Conservation (phyloP, 2,888 invertebrate species). For the Sericinus montela region DNA sequence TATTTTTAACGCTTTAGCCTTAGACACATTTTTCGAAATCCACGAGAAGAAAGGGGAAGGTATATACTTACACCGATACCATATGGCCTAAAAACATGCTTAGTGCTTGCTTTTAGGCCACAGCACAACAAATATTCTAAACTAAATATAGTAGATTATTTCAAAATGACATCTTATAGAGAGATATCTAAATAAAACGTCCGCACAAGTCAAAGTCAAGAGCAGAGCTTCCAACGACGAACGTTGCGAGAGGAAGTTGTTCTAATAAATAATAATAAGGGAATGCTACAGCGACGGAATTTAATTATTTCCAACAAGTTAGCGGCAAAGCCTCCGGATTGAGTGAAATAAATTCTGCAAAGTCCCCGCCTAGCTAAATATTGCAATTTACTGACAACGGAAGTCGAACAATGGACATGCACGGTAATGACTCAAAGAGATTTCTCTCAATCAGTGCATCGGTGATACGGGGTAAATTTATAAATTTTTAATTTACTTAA, state of each 20-base stretch:
- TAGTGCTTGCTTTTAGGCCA: too few species aligned
- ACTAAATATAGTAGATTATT: too few species aligned
- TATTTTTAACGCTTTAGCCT: too few species aligned
- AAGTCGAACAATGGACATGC: conserved; percentile 25
- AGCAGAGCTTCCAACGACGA: neutral
- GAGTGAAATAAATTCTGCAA: conserved; percentile 28
- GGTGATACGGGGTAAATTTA: neutral
- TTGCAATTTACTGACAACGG: conserved; percentile 26
- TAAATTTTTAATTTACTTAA: too few species aligned
- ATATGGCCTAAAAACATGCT: too few species aligned
- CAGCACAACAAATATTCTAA: too few species aligned
- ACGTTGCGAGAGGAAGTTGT: conserved; percentile 8
- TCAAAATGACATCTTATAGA: too few species aligned
- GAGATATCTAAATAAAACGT: neutral
- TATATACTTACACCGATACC: too few species aligned
- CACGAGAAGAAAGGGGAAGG: too few species aligned
- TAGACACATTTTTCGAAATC: too few species aligned
- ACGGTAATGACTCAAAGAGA: conserved; percentile 21
- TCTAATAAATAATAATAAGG: conserved; percentile 25
- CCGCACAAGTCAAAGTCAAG: neutral
- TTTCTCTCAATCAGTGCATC: conserved; percentile 7
- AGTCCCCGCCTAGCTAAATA: conserved; percentile 24
- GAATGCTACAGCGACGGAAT: conserved; percentile 21
- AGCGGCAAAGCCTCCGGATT: conserved; percentile 25
- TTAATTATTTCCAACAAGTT: conserved; percentile 31